phyloP scores from a whole-genome alignment of 2,888 invertebrate species.

The Chymomyza procnemis region DNA sequence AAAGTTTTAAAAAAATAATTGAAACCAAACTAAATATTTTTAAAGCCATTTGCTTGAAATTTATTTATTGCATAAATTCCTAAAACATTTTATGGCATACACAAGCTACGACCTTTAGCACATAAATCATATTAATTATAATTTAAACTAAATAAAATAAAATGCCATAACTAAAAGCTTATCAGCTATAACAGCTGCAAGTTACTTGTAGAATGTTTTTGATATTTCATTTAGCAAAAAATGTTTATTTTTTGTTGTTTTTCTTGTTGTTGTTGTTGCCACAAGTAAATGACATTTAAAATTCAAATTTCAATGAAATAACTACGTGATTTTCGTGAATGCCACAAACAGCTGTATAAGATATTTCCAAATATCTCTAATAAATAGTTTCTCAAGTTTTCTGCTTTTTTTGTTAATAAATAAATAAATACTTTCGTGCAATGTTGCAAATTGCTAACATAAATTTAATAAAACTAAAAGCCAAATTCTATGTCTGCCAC shows the following conservation, averaged over 20 bases:
- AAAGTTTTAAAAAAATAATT: not conserved
- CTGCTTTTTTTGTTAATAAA: not conserved
- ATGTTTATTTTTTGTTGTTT: not conserved
- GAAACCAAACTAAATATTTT: constrained; percentile 33
- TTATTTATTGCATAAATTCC: constrained; percentile 20
- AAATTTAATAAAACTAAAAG: constrained; percentile 1
- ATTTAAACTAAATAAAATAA: constrained; percentile 50
- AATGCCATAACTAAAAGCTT: constrained; percentile 29
- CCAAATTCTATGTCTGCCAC: not conserved
- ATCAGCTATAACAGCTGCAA: constrained; percentile 41
- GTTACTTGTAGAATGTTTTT: constrained; percentile 1
- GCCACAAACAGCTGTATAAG: not conserved
- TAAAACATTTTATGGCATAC: constrained; percentile 53
- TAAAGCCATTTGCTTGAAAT: not conserved
- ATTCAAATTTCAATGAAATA: not conserved
- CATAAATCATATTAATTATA: constrained; percentile 70
- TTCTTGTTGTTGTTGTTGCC: not conserved
- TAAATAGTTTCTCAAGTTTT: not conserved
- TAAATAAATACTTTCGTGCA: not conserved
- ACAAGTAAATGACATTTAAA: not conserved
- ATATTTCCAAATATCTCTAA: not conserved
- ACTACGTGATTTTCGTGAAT: not conserved
- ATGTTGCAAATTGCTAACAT: not conserved
- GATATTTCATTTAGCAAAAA: not conserved
- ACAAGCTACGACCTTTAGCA: constrained; percentile 57